Evolutionary conservation across 2,797 vertebrate genomes (phyloP).

Genomic region (Steatocranus sp.): DNA sequence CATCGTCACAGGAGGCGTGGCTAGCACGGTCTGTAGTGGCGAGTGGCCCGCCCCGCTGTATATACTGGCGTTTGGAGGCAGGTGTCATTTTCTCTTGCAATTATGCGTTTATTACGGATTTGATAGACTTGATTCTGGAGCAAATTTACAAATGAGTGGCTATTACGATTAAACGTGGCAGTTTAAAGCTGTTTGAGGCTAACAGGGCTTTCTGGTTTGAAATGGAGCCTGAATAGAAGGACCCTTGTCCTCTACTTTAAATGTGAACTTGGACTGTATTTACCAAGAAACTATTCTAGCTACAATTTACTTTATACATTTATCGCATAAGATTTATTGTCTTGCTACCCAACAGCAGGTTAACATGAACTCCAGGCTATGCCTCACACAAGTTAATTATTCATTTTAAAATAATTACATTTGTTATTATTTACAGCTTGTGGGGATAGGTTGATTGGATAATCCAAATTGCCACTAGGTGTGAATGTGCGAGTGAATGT

Average conservation of each 20-base stretch:
- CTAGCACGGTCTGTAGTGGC: neutral
- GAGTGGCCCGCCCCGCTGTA: conserved; percentile 11
- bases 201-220: neutral
- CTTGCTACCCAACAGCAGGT: neutral
- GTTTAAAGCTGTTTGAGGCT: neutral
- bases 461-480: too few species aligned
- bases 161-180: neutral
- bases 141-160: neutral
- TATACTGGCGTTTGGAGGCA: conserved; percentile 50
- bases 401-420: neutral
- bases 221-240: neutral
- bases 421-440: too few species aligned
- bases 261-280: neutral
- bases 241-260: neutral
- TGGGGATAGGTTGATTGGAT: too few species aligned
- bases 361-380: neutral
- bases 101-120: neutral
- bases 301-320: neutral
- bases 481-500: too few species aligned
- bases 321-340: too few species aligned
- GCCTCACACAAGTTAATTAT: neutral
- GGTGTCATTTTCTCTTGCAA: conserved; percentile 3
- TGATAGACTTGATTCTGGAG: neutral
- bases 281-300: neutral
- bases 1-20: conserved; percentile 58